Conservation (phyloP, 2,888 invertebrate species). For the Boloria selene region DNA sequence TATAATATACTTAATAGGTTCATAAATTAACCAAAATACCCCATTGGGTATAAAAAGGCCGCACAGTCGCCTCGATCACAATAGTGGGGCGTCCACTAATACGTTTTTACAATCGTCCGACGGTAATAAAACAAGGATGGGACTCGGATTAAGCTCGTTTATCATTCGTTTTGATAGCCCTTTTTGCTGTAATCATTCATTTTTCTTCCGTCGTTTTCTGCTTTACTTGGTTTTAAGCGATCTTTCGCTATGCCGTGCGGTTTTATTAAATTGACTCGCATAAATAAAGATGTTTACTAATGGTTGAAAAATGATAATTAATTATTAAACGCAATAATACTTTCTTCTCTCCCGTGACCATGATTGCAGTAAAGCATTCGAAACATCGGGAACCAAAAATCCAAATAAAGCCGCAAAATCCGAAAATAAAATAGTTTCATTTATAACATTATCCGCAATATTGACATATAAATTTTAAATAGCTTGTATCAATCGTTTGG, state of each 20-base stretch:
- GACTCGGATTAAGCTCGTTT: conserved; percentile 79
- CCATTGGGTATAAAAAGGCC: conserved; percentile 69
- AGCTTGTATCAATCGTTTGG: too few species aligned
- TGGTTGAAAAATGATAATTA: neutral
- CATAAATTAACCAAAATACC: conserved; percentile 66
- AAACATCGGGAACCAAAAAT: too few species aligned
- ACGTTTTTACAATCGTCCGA: conserved; percentile 80
- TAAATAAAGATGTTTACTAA: conserved; percentile 29
- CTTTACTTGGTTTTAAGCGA: conserved; percentile 77
- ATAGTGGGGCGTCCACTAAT: conserved; percentile 73
- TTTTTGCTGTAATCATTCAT: conserved; percentile 82
- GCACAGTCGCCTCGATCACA: conserved; percentile 58
- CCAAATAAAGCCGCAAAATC: too few species aligned
- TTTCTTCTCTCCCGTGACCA: too few species aligned
- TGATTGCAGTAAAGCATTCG: too few species aligned
- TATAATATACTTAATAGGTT: conserved; percentile 49
- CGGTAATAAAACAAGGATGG: conserved; percentile 80
- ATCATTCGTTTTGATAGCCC: conserved; percentile 82
- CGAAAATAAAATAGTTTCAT: too few species aligned
- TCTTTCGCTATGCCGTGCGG: conserved; percentile 62
- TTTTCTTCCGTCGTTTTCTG: conserved; percentile 80
- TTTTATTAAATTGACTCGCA: conserved; percentile 41
- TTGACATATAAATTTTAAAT: too few species aligned
- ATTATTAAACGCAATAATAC: too few species aligned
- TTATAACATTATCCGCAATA: too few species aligned